These are phyloP conservation scores for Bryconaethiops microstoma DNA, from an alignment of 2,797 vertebrate genomes.

Conservation along the genomic window DNA sequence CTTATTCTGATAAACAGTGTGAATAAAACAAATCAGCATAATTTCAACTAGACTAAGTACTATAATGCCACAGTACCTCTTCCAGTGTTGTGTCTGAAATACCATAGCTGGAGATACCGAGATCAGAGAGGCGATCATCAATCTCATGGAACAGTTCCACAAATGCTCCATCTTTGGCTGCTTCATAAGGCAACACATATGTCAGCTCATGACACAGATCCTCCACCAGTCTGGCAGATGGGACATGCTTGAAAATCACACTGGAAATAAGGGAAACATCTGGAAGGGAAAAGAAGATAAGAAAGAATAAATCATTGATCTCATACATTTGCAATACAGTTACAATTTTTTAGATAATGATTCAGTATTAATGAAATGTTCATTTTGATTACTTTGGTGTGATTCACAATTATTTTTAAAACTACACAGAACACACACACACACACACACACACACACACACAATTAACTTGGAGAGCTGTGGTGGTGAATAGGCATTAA, in stretches of 20 bases:
- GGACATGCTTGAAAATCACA: slow-evolving; percentile 92
- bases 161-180: slow-evolving; percentile 94
- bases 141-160: slow-evolving; percentile 98
- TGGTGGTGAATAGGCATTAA: not conserved
- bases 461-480: no score
- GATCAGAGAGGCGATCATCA: slow-evolving; percentile 91
- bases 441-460: no score
- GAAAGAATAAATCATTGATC: no score
- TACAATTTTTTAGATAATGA: slow-evolving; percentile 11
- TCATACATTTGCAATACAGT: slow-evolving; percentile 20
- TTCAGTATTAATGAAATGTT: not conserved
- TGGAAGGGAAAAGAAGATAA: slow-evolving; percentile 56
- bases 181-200: slow-evolving; percentile 92
- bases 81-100: slow-evolving; percentile 97
- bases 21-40: no score
- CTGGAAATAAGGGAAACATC: slow-evolving; percentile 94
- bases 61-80: slow-evolving; percentile 76
- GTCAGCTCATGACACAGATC: slow-evolving; percentile 96
- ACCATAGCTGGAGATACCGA: slow-evolving; percentile 97
- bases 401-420: no score
- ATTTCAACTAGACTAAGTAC: not conserved
- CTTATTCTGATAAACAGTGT: no score
- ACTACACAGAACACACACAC: no score
- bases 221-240: slow-evolving; percentile 91
- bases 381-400: no score